phyloP scores from a whole-genome alignment of 2,888 invertebrate genomes.

The Drosophila aldrichi region DNA sequence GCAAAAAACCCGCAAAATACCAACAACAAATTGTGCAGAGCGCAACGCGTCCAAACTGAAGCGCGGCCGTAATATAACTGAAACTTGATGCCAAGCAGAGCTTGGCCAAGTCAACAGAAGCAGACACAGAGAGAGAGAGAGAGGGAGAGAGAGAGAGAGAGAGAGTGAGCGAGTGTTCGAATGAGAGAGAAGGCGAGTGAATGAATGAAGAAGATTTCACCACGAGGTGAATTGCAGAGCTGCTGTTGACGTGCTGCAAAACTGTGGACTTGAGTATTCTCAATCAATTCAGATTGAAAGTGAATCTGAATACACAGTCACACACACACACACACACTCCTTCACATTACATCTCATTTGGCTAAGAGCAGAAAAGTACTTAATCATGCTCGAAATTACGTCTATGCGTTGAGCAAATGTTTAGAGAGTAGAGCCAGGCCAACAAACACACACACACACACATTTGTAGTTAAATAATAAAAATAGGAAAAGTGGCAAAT shows the following conservation, averaged over 20 bases:
- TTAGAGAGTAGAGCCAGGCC: constrained; percentile 61
- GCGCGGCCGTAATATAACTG: constrained; percentile 81
- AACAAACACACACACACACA: neutral
- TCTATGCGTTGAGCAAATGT: constrained; percentile 21
- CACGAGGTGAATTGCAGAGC: constrained; percentile 49
- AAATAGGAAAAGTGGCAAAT: constrained; percentile 9
- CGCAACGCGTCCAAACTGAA: constrained; percentile 77
- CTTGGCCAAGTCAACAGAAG: constrained; percentile 54
- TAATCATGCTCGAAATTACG: constrained; percentile 53
- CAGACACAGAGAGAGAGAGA: neutral
- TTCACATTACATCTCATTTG: constrained; percentile 56
- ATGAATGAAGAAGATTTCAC: constrained; percentile 52
- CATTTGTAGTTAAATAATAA: constrained; percentile 11
- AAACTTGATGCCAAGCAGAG: constrained; percentile 69
- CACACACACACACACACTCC: constrained; percentile 5
- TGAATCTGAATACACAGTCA: constrained; percentile 67
- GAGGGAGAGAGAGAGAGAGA: constrained; percentile 10
- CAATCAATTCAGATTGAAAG: constrained; percentile 71
- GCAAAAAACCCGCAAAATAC: constrained; percentile 14
- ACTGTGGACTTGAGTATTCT: constrained; percentile 61
- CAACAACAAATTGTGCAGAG: constrained; percentile 15
- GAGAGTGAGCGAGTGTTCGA: neutral
- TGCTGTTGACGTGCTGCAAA: constrained; percentile 12
- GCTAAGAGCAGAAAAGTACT: constrained; percentile 46
- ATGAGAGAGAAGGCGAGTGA: constrained; percentile 6